Base-by-base conservation (phyloP, 2,797 vertebrate species). In the Hydrophis major region DNA sequence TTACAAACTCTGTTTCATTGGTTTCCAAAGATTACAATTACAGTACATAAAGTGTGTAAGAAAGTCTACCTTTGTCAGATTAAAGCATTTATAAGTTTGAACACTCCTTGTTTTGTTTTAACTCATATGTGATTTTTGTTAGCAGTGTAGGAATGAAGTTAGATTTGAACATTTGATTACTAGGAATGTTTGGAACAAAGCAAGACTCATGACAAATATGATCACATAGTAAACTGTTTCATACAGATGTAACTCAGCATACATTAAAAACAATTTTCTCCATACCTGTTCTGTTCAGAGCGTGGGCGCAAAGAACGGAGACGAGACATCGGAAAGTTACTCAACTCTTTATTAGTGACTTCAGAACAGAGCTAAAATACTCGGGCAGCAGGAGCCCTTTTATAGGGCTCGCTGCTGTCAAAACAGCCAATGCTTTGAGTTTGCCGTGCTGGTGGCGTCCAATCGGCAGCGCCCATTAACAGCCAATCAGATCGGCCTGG, bases 61-160 rank as follows among this genome's bases (percentile, higher is more conserved):
- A 94, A 94, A 93, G 90, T 92, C 37, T 96, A 95, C 96, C 94
- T 42, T 78, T 91, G 4, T 94, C 78, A 96, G 97, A 96, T 96
- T 94, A 94, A 1, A 96, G 94, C 69, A 95, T 87, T 94, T 92
- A 60, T 93, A 96, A 96, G 95, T 91, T 61, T 93, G 93, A 96
- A 90, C 94, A 92, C 94, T 89, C 37, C 90, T 96, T 92, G 37
- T 94, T 97, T 96, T 88, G 92, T 92, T 94, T 94, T 88, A 95
- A 86, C 92, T 95, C 91, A 20, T 53, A 90, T 94, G 69, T 86
- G 89, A 50, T 90, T 93, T 87, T 90, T 95, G 91, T n/a, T 94
- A 1, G n/a, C n/a, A 95, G 50, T 28, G 47, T 86, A 6, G 78
- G 0, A 92, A 88, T 93, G 94, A 95, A 63, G 25, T 89, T 91